Conservation (phyloP, 2,888 invertebrate genomes). For the Cremastinae sp. region DNA sequence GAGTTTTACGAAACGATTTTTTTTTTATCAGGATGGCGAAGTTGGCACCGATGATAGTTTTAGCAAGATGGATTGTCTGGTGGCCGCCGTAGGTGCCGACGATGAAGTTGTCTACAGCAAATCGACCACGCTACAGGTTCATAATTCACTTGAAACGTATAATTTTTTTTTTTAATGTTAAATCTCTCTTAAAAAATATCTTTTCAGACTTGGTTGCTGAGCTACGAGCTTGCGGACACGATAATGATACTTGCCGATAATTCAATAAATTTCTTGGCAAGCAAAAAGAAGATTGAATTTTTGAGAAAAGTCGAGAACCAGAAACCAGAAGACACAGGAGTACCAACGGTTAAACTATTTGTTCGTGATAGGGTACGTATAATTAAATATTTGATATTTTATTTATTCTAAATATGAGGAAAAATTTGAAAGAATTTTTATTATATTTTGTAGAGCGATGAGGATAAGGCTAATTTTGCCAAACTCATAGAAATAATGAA, state of each 20-base stretch:
- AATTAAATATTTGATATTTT: conserved; percentile 7
- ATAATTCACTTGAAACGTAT: conserved; percentile 9
- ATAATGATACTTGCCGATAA: conserved; percentile 94
- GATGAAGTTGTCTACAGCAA: conserved; percentile 98
- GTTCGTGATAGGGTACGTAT: conserved; percentile 92
- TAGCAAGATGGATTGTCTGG: conserved; percentile 93
- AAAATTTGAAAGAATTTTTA: conserved; percentile 15
- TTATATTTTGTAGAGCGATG: conserved; percentile 85
- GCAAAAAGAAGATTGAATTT: conserved; percentile 99
- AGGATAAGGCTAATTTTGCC: conserved; percentile 91
- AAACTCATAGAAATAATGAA: conserved; percentile 90
- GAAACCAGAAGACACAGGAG: conserved; percentile 88
- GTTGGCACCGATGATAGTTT: conserved; percentile 88
- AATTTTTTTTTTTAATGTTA: conserved; percentile 16
- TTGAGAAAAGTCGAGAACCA: conserved; percentile 92
- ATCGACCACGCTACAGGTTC: conserved; percentile 95
- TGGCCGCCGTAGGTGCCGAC: conserved; percentile 95
- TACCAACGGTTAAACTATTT: conserved; percentile 92
- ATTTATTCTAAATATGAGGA: background rate
- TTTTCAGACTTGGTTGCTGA: conserved; percentile 95
- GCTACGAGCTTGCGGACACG: conserved; percentile 98
- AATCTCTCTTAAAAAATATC: background rate
- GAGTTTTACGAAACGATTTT: too few species aligned
- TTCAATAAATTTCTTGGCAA: conserved; percentile 93
- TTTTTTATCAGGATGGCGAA: conserved; percentile 81